Evolutionary conservation across 2,797 vertebrate species (phyloP).

Genomic region (Hozukius guyotensis): DNA sequence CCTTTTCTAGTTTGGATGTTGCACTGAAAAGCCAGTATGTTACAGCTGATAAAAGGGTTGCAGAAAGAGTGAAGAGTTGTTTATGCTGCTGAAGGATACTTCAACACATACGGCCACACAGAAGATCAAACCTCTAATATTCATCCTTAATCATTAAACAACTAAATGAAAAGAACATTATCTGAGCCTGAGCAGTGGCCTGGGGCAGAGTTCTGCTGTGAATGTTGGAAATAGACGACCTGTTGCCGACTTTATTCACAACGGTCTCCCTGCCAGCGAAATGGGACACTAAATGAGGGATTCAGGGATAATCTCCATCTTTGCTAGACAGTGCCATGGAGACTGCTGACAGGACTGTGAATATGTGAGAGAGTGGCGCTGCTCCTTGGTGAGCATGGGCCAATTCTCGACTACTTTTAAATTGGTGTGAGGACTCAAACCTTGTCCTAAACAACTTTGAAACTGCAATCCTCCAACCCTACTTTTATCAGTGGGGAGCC

Average conservation of each 20-base stretch:
- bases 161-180: conserved; percentile 10
- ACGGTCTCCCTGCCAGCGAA: not conserved
- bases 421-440: not conserved
- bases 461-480: not conserved
- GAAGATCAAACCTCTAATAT: conserved; percentile 11
- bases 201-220: not conserved
- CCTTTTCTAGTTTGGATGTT: not conserved
- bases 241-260: conserved; percentile 11
- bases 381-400: not conserved
- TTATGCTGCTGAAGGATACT: not conserved
- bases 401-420: not conserved
- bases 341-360: conserved; percentile 25
- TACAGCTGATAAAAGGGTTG: not conserved
- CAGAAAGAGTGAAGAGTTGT: not conserved
- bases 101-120: not conserved
- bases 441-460: not conserved
- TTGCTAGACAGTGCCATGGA: conserved; percentile 34
- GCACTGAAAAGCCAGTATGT: not conserved
- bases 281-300: conserved; percentile 29
- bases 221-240: conserved; percentile 2
- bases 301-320: conserved; percentile 34
- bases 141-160: conserved; percentile 3
- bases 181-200: not conserved
- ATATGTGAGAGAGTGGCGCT: too few species aligned
- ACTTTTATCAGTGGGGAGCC: too few species aligned